Evolutionary conservation across 2,888 invertebrate genomes (phyloP).

Genomic region (Agrotis puta): DNA sequence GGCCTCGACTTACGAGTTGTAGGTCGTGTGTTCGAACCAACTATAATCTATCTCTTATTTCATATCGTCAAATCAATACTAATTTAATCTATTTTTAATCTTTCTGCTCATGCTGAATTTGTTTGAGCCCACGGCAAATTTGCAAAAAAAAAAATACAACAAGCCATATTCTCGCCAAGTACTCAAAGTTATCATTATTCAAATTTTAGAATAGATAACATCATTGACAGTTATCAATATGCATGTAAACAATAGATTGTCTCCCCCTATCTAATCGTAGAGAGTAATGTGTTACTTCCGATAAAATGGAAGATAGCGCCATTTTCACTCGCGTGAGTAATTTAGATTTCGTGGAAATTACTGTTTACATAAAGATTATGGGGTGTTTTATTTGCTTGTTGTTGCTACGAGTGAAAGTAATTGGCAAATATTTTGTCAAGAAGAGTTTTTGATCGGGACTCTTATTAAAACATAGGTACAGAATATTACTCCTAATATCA

Average conservation of each 20-base stretch:
- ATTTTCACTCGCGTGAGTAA: conserved; percentile 22
- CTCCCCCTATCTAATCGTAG: conserved; percentile 52
- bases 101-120: no score
- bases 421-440: background rate
- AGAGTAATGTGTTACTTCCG: conserved; percentile 45
- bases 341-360: conserved; percentile 28
- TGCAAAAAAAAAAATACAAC: conserved; percentile 8
- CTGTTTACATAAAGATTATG: conserved; percentile 23
- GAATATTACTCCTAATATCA: no score
- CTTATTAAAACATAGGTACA: no score
- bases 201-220: conserved; percentile 44
- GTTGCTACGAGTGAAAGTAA: conserved; percentile 13
- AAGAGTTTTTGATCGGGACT: background rate
- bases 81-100: no score
- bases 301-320: conserved; percentile 43
- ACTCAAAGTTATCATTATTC: conserved; percentile 37
- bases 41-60: no score
- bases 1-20: no score
- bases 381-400: conserved; percentile 15
- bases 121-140: background rate
- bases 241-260: conserved; percentile 47
- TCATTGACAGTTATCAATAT: conserved; percentile 58
- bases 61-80: no score
- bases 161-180: conserved; percentile 5
- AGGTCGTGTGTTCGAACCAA: no score